Evolutionary conservation across 1,140 invertebrate genomes (phyloP), one percentile per base, ranked within the genome.

Genomic region (Portunus trituberculatus): DNA sequence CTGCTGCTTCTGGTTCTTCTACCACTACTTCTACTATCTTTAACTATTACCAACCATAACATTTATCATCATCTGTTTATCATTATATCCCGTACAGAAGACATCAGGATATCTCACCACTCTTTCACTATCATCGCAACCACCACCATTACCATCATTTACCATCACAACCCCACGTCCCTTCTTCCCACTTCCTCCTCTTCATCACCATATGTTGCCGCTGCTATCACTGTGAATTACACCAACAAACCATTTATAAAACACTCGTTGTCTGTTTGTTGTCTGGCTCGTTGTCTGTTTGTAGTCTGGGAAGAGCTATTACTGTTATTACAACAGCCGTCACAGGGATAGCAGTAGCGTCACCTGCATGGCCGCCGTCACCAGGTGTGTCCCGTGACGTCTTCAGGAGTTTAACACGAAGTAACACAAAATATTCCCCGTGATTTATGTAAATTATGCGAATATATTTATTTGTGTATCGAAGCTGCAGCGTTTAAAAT

Each of bases 381-480:
- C 67, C 67, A n/a, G 20, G 20, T 76, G 59, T 76, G 20, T 76
- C n/a, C 8, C 67, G 67, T 76, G 12, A n/a, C 67, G n/a, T 76
- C 67, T 76, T 20, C 67, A 76, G 20, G 67, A 7, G 6, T 76
- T n/a, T n/a, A n/a, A n/a, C n/a, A 3, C 20, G n/a, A 76, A n/a
- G n/a, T 8, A 76, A 8, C 1, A 76, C 1, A n/a, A 76, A 76
- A 76, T 76, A 2, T 76, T 2, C 0, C 20, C 1, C 20, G 67
- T 76, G 67, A 76, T 76, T 76, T 76, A 76, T 76, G 67, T n/a
- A 76, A n/a, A 76, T 76, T 25, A 76, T 76, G 67, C 67, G 67
- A 76, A n/a, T n/a, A 76, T 76, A 76, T 76, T n/a, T 76, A 76
- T 76, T 76, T 76, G 67, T 76, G 67, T 76, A 76, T 76, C 67